Percentiles rank a stretch among this genome's conserved stretches.
Evolutionary conservation across 1,140 invertebrate genomes (phyloP).

Genomic region (Drosophila pachea): DNA sequence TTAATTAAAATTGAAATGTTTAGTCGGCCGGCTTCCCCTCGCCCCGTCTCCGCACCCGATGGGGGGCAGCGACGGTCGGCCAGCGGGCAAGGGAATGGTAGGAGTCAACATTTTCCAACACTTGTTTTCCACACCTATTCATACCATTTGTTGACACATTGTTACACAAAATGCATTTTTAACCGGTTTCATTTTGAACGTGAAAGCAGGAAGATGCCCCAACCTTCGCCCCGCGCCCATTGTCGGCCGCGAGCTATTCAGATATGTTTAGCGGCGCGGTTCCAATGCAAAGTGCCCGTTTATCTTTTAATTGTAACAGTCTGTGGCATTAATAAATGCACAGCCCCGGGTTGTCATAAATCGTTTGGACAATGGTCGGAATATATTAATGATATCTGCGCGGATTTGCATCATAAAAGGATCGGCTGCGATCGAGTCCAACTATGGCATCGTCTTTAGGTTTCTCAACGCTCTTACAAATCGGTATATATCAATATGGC

Average conservation of each 20-base stretch:
- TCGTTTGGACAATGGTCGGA: conserved; percentile 57
- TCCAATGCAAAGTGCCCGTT: conserved; percentile 72
- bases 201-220: conserved; percentile 9
- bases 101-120: conserved; percentile 29
- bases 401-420: conserved; percentile 71
- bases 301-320: conserved; percentile 78
- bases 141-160: conserved; percentile 71
- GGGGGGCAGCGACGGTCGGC: conserved; percentile 5
- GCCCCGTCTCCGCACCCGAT: conserved; percentile 28
- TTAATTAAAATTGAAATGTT: conserved; percentile 79
- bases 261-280: conserved; percentile 65
- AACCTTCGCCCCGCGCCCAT: background rate
- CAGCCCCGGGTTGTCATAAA: conserved; percentile 57
- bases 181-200: conserved; percentile 62
- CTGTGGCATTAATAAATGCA: conserved; percentile 62
- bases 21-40: conserved; percentile 60
- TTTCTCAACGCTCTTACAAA: conserved; percentile 5
- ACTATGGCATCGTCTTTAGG: conserved; percentile 9
- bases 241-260: conserved; percentile 1
- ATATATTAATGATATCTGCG: conserved; percentile 56
- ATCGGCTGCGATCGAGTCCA: conserved; percentile 10
- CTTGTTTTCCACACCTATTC: conserved; percentile 30
- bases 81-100: background rate
- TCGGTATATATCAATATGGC: background rate
- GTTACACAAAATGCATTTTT: conserved; percentile 74